These are phyloP conservation scores for Brachylomia viminalis DNA, from an alignment of 2,888 invertebrate genomes.

Conservation along the genomic window DNA sequence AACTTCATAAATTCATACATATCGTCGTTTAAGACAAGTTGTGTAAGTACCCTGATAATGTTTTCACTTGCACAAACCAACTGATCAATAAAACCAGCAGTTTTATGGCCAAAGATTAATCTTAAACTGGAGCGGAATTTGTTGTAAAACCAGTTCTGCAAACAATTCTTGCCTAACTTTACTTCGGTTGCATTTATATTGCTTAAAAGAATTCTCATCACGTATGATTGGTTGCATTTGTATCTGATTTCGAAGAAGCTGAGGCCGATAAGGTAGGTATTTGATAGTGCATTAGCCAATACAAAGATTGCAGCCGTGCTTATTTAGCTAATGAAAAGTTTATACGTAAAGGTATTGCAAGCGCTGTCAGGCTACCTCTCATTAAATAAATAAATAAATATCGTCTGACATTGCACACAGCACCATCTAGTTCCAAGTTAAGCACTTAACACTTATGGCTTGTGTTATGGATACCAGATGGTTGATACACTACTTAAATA, in stretches of 20 bases:
- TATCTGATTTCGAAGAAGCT: constrained; percentile 46
- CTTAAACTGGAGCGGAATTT: constrained; percentile 54
- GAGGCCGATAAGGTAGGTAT: constrained; percentile 44
- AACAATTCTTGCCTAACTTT: constrained; percentile 49
- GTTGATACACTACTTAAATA: too few relatives aligned
- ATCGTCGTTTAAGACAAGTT: constrained; percentile 55
- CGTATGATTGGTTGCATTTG: constrained; percentile 48
- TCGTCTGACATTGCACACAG: too few relatives aligned
- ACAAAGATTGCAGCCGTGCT: constrained; percentile 9
- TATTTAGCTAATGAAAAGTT: constrained; percentile 18
- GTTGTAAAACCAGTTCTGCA: constrained; percentile 45
- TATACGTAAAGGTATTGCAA: constrained; percentile 18
- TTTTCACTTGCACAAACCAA: constrained; percentile 57
- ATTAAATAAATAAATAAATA: too few relatives aligned
- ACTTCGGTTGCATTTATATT: constrained; percentile 26
- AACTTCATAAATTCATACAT: constrained; percentile 48
- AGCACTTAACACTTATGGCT: too few relatives aligned
- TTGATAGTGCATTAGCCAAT: constrained; percentile 46
- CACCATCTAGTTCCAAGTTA: too few relatives aligned
- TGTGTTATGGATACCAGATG: too few relatives aligned
- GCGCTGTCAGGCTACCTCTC: background rate
- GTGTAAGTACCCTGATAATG: constrained; percentile 52
- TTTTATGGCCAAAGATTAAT: constrained; percentile 63
- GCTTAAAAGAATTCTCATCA: constrained; percentile 47
- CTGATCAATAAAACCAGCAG: constrained; percentile 61